A percentile compares a stretch with the other conserved stretches of the same genome.
phyloP scores from a whole-genome alignment of 2,113 vertebrate genomes.

The Gymnobelideus leadbeateri region DNA sequence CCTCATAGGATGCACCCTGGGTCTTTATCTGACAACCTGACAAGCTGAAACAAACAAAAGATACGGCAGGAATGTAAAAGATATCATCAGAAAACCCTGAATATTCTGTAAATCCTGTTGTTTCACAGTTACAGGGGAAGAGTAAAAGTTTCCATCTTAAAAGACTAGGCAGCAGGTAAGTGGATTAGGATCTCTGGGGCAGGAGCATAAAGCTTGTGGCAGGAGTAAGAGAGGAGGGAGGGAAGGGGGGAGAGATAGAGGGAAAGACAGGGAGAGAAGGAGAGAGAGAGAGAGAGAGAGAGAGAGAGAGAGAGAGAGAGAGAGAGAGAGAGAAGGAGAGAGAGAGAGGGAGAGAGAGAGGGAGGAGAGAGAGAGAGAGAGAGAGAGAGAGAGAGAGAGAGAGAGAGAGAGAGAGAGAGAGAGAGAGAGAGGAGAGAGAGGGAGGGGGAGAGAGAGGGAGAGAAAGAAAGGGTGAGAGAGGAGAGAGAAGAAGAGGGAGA shows the following conservation, averaged over 20 bases:
- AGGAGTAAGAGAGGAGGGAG: slow-evolving; percentile 12
- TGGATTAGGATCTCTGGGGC: neutral
- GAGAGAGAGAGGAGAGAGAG: neutral
- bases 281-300: slow-evolving; percentile 20
- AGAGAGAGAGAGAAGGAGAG: neutral
- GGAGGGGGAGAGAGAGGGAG: slow-evolving; percentile 38
- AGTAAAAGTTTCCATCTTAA: slow-evolving; percentile 74
- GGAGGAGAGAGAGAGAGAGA: slow-evolving; percentile 56
- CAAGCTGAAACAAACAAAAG: slow-evolving; percentile 84
- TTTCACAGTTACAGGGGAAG: slow-evolving; percentile 78
- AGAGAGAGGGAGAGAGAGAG: too few species aligned
- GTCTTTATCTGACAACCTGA: slow-evolving; percentile 85
- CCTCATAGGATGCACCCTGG: slow-evolving; percentile 75
- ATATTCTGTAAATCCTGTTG: slow-evolving; percentile 82
- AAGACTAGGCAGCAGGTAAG: slow-evolving; percentile 47
- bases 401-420: too few species aligned
- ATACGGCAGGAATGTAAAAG: slow-evolving; percentile 81
- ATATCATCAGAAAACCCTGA: slow-evolving; percentile 80
- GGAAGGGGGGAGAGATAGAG: slow-evolving; percentile 43
- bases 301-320: slow-evolving; percentile 9
- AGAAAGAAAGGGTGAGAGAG: slow-evolving; percentile 67
- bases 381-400: too few species aligned
- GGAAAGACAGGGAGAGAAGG: slow-evolving; percentile 68
- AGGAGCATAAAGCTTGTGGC: slow-evolving; percentile 58
- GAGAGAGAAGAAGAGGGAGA: slow-evolving; percentile 12